Conservation (phyloP, 2,888 invertebrate species). For the Fragum fragum region DNA sequence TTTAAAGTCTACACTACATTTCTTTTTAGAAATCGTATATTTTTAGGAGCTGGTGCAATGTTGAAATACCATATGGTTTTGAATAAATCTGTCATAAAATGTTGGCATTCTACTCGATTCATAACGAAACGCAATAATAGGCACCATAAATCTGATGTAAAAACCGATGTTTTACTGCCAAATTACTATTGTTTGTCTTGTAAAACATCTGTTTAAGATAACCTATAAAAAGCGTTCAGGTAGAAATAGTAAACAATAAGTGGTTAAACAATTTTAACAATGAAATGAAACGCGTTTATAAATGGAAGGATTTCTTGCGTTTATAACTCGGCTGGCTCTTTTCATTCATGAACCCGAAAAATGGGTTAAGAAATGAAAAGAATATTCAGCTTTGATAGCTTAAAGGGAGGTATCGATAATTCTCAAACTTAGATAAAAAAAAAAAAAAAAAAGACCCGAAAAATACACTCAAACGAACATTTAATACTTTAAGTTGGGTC, state of each 20-base stretch:
- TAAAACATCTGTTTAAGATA: slow-evolving; percentile 4
- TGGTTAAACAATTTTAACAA: not conserved
- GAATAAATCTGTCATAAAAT: slow-evolving; percentile 6
- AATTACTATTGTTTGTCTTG: not conserved
- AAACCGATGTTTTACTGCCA: not conserved
- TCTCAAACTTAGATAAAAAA: too few species aligned
- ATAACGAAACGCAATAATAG: not conserved
- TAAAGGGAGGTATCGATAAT: too few species aligned
- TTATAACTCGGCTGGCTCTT: too few species aligned
- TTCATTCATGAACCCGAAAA: too few species aligned
- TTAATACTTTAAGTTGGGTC: too few species aligned
- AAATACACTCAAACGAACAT: too few species aligned
- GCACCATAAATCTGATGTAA: not conserved
- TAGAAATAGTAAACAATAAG: not conserved
- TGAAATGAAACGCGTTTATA: too few species aligned
- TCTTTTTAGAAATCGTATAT: not conserved
- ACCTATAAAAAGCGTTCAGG: not conserved
- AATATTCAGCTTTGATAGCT: too few species aligned
- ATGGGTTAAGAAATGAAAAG: too few species aligned
- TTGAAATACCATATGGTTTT: not conserved
- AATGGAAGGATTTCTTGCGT: too few species aligned
- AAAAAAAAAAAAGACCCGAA: too few species aligned
- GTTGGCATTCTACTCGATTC: slow-evolving; percentile 6
- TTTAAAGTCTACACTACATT: too few species aligned
- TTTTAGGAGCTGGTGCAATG: not conserved